Conservation (phyloP, 2,888 invertebrate genomes). For the Orchestes rusci region DNA sequence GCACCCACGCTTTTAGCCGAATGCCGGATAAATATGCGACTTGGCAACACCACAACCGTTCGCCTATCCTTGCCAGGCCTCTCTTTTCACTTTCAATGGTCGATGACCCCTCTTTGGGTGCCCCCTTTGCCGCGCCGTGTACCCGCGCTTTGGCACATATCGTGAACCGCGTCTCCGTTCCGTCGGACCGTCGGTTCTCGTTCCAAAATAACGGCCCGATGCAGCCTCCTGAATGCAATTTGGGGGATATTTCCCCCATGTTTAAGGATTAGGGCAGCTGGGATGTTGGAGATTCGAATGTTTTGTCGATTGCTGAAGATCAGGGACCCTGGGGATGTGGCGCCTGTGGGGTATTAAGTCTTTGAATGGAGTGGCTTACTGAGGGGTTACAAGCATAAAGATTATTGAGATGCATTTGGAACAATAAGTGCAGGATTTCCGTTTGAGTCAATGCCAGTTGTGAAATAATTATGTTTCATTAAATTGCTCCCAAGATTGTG, state of each 20-base stretch:
- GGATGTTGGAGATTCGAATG: too few relatives aligned
- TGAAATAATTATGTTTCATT: too few relatives aligned
- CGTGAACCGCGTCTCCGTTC: conserved; percentile 18
- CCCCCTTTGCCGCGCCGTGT: conserved; percentile 24
- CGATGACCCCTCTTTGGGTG: conserved; percentile 31
- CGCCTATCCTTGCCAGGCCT: conserved; percentile 37
- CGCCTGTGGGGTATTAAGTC: conserved; percentile 5
- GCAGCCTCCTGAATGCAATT: conserved; percentile 12
- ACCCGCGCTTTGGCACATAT: conserved; percentile 28
- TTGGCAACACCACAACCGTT: conserved; percentile 14
- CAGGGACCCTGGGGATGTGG: conserved; percentile 4
- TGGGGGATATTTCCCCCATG: conserved; percentile 1
- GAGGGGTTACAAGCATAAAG: too few relatives aligned
- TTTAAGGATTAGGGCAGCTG: conserved; percentile 9
- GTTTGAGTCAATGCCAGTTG: too few relatives aligned
- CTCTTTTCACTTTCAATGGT: conserved; percentile 41
- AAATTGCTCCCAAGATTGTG: too few relatives aligned
- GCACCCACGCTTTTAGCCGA: too few relatives aligned
- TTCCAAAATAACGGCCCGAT: too few relatives aligned
- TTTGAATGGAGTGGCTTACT: too few relatives aligned
- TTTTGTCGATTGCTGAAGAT: too few relatives aligned
- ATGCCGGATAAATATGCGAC: too few relatives aligned
- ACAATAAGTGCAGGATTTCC: too few relatives aligned
- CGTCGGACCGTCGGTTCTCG: conserved; percentile 1
- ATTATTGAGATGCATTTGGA: too few relatives aligned